phyloP scores from a whole-genome alignment of 2,113 vertebrate genomes.

The Megaceryle maxima region DNA sequence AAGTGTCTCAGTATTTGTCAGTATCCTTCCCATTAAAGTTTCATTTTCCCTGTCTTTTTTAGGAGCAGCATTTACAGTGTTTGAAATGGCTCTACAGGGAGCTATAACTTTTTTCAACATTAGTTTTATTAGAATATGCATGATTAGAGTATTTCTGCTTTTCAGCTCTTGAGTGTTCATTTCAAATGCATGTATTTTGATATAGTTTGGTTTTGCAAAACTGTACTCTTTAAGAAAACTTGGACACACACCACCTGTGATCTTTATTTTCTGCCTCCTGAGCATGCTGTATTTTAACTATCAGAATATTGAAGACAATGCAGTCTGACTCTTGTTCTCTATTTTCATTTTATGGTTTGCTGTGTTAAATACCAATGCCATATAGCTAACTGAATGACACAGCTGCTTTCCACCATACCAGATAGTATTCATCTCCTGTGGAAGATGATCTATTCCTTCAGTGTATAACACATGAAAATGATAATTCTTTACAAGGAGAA shows the following conservation, averaged over 20 bases:
- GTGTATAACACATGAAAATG: background rate
- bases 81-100: background rate
- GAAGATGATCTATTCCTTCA: background rate
- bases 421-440: background rate
- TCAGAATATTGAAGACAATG: background rate
- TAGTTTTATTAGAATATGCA: background rate
- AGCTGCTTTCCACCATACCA: background rate
- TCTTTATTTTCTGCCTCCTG: background rate
- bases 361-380: background rate
- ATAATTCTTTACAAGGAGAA: background rate
- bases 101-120: background rate
- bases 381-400: background rate
- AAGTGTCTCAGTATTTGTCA: background rate
- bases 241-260: fast-evolving
- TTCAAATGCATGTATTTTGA: background rate
- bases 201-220: background rate
- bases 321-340: background rate
- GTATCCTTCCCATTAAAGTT: background rate
- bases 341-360: background rate
- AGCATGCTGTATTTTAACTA: background rate
- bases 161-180: background rate
- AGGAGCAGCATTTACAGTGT: background rate
- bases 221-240: background rate
- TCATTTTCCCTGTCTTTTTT: background rate
- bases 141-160: background rate